These are phyloP conservation scores for Buphagus erythrorhynchus DNA, from an alignment of 2,797 vertebrate species.

Conservation along the genomic window DNA sequence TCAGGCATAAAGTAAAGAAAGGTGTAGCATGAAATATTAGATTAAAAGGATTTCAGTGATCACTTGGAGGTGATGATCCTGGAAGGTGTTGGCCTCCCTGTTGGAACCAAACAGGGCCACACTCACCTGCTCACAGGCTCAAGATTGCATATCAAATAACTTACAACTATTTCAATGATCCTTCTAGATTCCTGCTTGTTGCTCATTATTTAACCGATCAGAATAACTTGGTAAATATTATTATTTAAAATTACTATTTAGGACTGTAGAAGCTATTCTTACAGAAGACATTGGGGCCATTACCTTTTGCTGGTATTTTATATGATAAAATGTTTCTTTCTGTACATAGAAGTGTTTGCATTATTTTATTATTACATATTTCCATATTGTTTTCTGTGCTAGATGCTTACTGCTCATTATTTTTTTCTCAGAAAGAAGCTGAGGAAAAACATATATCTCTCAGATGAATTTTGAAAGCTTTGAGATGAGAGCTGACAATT, in stretches of 20 bases:
- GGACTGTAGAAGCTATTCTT: neutral
- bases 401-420: neutral
- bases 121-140: neutral
- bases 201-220: neutral
- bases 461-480: neutral
- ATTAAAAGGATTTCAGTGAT: neutral
- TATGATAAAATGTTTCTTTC: neutral
- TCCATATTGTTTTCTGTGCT: neutral
- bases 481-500: neutral
- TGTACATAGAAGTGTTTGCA: neutral
- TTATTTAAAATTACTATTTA: neutral
- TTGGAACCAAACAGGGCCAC: neutral
- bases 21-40: neutral
- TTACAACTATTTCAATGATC: neutral
- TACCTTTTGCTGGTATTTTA: neutral
- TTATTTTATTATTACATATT: neutral
- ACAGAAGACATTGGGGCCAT: neutral
- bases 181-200: neutral
- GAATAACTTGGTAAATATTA: neutral
- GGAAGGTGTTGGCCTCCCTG: rapidly evolving
- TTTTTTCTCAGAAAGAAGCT: neutral
- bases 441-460: neutral
- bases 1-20: neutral
- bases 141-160: neutral
- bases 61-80: neutral